Base-by-base conservation (phyloP, 2,113 vertebrate genomes). In the Oceanodroma tethys region DNA sequence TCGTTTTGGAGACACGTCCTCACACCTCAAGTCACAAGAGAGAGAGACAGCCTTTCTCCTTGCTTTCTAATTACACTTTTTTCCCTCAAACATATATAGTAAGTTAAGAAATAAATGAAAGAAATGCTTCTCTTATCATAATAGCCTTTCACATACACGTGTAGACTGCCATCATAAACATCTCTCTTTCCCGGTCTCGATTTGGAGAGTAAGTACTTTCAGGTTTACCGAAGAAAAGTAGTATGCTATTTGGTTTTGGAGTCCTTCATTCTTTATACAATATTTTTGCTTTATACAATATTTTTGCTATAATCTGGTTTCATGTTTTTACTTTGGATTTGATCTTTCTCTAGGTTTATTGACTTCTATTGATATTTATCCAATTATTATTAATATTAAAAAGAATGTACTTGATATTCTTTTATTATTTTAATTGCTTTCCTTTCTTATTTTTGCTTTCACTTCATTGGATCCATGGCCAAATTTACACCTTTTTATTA, bases 181-280 rank as follows among this genome's bases (percentile, higher is more conserved):
- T n/a, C 27, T 47, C 3, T 53, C 18, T 42, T n/a, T 88, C 52
- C 40, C 56, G 23, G 5, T 78, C 65, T 58, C 0, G 0, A 23
- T 90, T 59, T 87, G 36, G 48, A 68, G 50, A 68, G 25, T 34
- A 72, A 72, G 3, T 60, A n/a, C 12, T 60, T 89, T 66, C 73
- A 87, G 45, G 16, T 88, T 58, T 75, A 32, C 42, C 23, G 26
- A 53, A 85, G 36, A 38, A 66, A 66, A 67, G 8, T 19, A 27
- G 2, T 42, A 18, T 53, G 21, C 7, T 50, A 25, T 38, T 78
- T 59, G 22, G 0, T 36, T 74, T 79, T 75, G 21, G 16, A 53
- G 11, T 40, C 45, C 21, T 67, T 71, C 8, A 1, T n/a, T 85
- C 40, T 63, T 81, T 53, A 23, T 48, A 66, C 10, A 45, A 3